Evolutionary conservation across 2,797 vertebrate species (phyloP).

Genomic region (Rhodeus uyekii): DNA sequence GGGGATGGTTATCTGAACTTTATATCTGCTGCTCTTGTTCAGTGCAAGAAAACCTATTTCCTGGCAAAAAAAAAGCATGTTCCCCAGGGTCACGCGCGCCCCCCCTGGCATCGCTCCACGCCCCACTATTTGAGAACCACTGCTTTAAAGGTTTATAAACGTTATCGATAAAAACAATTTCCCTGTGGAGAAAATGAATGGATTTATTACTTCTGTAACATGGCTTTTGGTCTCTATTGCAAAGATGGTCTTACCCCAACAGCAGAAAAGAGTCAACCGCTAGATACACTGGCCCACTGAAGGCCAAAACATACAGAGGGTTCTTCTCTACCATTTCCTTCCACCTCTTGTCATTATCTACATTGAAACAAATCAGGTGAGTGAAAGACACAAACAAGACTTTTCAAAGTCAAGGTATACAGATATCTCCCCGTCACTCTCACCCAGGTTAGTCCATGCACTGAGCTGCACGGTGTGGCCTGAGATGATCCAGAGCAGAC

Average conservation of each 20-base stretch:
- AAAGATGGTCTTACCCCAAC: conserved; percentile 75
- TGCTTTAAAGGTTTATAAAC: too few relatives aligned
- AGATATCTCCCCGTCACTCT: neutral
- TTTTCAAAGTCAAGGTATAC: neutral
- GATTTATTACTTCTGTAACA: neutral
- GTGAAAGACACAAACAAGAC: neutral
- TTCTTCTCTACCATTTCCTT: conserved; percentile 70
- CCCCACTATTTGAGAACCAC: too few relatives aligned
- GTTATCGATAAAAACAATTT: neutral
- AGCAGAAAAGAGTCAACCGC: conserved; percentile 87
- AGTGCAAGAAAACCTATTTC: too few relatives aligned
- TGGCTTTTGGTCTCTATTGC: neutral
- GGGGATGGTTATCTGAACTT: too few relatives aligned
- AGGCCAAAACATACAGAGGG: conserved; percentile 75
- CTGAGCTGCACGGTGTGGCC: conserved; percentile 85
- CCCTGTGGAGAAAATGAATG: neutral
- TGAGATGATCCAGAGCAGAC: conserved; percentile 85
- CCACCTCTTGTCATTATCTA: conserved; percentile 84
- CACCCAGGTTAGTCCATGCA: conserved; percentile 78
- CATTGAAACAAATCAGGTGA: conserved; percentile 1
- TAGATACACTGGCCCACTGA: conserved; percentile 83
- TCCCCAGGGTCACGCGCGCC: too few relatives aligned
- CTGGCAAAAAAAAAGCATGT: too few relatives aligned
- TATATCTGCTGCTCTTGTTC: too few relatives aligned
- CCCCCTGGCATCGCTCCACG: too few relatives aligned